phyloP scores from a whole-genome alignment of 23 tunicate species.

The Botrylloides violaceus region DNA sequence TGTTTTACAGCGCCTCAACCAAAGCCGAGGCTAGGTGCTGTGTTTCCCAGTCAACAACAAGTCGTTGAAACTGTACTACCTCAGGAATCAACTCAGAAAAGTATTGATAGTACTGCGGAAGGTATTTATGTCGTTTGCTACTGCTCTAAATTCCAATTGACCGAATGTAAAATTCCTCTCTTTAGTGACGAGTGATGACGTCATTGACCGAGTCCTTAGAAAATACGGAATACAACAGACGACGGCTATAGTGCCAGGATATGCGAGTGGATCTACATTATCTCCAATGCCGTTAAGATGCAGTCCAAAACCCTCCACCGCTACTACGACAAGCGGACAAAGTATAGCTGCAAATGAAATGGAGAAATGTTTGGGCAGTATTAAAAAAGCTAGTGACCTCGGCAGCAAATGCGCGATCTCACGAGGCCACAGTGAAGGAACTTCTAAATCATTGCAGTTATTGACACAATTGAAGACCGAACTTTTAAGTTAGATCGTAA shows the following conservation, averaged over 20 bases:
- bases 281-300: constrained; percentile 13
- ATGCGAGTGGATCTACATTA: constrained; percentile 2
- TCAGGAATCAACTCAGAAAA: no score
- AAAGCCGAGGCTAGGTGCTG: constrained; percentile 10
- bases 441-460: constrained; percentile 60
- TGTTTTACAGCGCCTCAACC: constrained; percentile 1
- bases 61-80: no score
- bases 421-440: constrained; percentile 32
- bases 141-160: no score
- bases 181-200: constrained; percentile 34
- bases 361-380: not conserved
- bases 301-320: not conserved
- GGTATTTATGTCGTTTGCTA: no score
- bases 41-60: constrained; percentile 9
- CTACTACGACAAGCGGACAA: not conserved
- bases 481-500: constrained; percentile 15
- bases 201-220: constrained; percentile 70
- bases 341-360: not conserved
- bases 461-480: constrained; percentile 74
- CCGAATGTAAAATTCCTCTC: no score
- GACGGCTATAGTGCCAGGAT: constrained; percentile 9
- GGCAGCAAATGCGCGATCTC: not conserved
- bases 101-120: no score
- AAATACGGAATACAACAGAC: constrained; percentile 70
- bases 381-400: not conserved